phyloP scores from a whole-genome alignment of 2,888 invertebrate species.

The Exephanes ischioxanthus region DNA sequence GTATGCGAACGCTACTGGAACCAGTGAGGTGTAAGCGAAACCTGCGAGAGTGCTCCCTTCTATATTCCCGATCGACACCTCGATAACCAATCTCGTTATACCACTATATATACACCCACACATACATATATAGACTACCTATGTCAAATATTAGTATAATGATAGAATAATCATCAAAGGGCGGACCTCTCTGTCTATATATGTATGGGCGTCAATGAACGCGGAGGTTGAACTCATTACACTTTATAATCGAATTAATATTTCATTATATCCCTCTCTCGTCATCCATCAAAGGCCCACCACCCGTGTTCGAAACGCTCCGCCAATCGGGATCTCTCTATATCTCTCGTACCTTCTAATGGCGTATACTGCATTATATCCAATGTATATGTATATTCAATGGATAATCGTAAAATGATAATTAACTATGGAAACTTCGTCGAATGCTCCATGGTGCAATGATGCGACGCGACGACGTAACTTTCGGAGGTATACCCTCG shows the following conservation, averaged over 20 bases:
- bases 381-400: constrained; percentile 32
- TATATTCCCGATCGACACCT: constrained; percentile 25
- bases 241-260: constrained; percentile 64
- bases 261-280: constrained; percentile 46
- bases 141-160: constrained; percentile 35
- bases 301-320: neutral
- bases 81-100: constrained; percentile 18
- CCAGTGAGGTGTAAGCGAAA: neutral
- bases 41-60: constrained; percentile 15
- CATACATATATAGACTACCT: neutral
- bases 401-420: constrained; percentile 66
- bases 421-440: constrained; percentile 65
- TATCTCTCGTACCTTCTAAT: neutral
- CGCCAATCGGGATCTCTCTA: constrained; percentile 16
- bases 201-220: constrained; percentile 29
- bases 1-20: constrained; percentile 1
- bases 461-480: constrained; percentile 58
- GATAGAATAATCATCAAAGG: constrained; percentile 34
- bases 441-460: constrained; percentile 52
- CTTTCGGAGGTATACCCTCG: constrained; percentile 40
- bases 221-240: constrained; percentile 31
- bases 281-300: constrained; percentile 48
- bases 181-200: constrained; percentile 1
- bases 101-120: neutral
- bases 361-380: constrained; percentile 10